Evolutionary conservation across 2,113 vertebrate species (phyloP), one percentile per base, ranked within the genome.

Genomic region (Leptocoma aspasia): DNA sequence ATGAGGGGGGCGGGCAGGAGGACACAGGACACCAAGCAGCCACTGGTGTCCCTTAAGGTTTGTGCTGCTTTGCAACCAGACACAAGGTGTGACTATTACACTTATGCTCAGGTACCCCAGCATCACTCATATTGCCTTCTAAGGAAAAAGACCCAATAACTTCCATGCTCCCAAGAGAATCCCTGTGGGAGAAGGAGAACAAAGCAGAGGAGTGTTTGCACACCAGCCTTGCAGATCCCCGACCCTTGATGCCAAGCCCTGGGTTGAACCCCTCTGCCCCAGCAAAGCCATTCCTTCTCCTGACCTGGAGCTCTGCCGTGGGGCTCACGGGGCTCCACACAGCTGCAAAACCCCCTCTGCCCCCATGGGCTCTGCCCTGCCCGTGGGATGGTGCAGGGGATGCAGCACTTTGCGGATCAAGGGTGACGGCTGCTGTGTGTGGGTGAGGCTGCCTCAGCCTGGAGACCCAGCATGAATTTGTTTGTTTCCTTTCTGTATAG

Each of bases 401-500:
- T 75, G 49, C 1, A 64, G 69, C 0, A 0, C 8, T 70, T 56
- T 54, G 9, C 68, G 93, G 81, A 92, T 92, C 87, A 94, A 92
- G 92, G 89, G 49, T 1, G 0, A 90, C 0, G 35, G 65, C 59
- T 84, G 82, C 79, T 39, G 37, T 24, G 78, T n/a, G 92, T 77
- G 85, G 88, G 92, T 70, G 94, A 84, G 63, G 68, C 71, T 81
- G 88, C 76, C 72, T 65, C 64, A 90, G 82, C 86, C 82, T 54
- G 64, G 86, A 90, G 88, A 86, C 50, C 0, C 21, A 59, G 86
- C 1, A 1, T 82, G 85, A 42, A 69, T 82, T 88, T 89, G 88
- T 96, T 97, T 95, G 94, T 94, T 97, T 97, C 88, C 87, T 82
- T 78, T 93, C 45, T 63, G 3, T 47, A 35, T 88, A 59, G 90